Evolutionary conservation across 2,113 vertebrate species (phyloP).

Genomic region (Talpa occidentalis): DNA sequence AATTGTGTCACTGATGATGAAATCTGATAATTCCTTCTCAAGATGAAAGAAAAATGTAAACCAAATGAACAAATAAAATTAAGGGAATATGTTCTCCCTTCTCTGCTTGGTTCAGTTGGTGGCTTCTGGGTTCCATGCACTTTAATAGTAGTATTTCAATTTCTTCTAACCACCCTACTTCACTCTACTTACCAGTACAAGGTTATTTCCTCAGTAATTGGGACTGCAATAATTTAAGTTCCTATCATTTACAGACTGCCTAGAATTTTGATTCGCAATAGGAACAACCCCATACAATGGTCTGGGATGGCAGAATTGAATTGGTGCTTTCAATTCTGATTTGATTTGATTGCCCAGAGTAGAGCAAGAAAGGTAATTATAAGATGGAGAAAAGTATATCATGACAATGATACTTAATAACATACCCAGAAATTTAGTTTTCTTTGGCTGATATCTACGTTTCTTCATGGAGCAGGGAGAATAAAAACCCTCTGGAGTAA

Average conservation of each 20-base stretch:
- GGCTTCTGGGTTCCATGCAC: not conserved
- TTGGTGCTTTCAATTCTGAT: slow-evolving; percentile 57
- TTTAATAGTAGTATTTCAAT: slow-evolving; percentile 14
- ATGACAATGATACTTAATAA: slow-evolving; percentile 65
- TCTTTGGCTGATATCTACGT: slow-evolving; percentile 42
- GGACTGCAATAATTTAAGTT: slow-evolving; percentile 63
- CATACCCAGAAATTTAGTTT: not conserved
- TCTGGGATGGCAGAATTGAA: slow-evolving; percentile 21
- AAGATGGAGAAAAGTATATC: slow-evolving; percentile 11
- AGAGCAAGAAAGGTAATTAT: slow-evolving; percentile 60
- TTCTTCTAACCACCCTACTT: not conserved
- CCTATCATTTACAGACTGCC: slow-evolving; percentile 58
- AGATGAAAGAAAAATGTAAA: not conserved
- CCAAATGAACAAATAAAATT: not conserved
- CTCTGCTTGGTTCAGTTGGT: not conserved
- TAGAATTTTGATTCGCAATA: slow-evolving; percentile 58
- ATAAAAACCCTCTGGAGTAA: slow-evolving; percentile 21
- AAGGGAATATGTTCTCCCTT: not conserved
- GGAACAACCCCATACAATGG: slow-evolving; percentile 24
- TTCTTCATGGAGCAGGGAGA: not conserved
- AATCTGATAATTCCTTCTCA: not conserved
- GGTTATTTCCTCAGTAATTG: slow-evolving; percentile 56
- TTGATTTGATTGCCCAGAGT: slow-evolving; percentile 55
- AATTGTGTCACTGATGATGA: not conserved
- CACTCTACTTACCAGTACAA: not conserved